These are phyloP conservation scores for Telenomus remus DNA, from an alignment of 1,140 invertebrate species.

Conservation along the genomic window DNA sequence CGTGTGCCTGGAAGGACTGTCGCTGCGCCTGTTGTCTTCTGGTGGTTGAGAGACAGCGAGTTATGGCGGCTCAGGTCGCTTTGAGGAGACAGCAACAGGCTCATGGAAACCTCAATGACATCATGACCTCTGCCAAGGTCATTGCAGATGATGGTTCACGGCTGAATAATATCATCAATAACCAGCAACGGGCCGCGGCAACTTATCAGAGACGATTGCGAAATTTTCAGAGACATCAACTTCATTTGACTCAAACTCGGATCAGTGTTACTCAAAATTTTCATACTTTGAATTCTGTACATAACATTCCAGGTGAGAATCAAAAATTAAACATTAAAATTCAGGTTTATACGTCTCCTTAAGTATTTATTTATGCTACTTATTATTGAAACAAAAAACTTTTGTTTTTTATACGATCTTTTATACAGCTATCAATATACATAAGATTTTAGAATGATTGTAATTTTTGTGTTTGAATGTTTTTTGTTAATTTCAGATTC, in stretches of 20 bases:
- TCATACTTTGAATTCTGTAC: conserved; percentile 59
- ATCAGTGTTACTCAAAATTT: conserved; percentile 69
- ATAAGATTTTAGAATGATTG: no score
- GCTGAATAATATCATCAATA: conserved; percentile 26
- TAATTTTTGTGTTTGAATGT: no score
- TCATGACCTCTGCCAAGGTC: conserved; percentile 34
- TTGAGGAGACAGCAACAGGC: conserved; percentile 80
- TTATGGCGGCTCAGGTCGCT: conserved; percentile 88
- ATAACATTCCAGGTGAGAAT: conserved; percentile 51
- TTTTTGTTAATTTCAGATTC: conserved; percentile 40
- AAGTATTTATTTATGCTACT: no score
- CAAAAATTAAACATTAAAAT: background rate
- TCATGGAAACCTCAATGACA: conserved; percentile 65
- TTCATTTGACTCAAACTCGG: conserved; percentile 68
- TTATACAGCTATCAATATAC: no score
- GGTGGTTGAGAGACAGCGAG: conserved; percentile 90
- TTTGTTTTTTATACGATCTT: no score
- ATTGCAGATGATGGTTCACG: conserved; percentile 16
- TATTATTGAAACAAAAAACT: no score
- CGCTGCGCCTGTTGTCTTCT: conserved; percentile 89
- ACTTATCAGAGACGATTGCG: conserved; percentile 79
- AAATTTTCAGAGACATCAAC: conserved; percentile 78
- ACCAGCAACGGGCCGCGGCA: conserved; percentile 72
- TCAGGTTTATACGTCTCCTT: no score
- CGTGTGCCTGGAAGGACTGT: conserved; percentile 87